Evolutionary conservation across 30 jellyfish, hydroid and myxozoan genomes (phyloP).

Genomic region (Hydractinia echinata): DNA sequence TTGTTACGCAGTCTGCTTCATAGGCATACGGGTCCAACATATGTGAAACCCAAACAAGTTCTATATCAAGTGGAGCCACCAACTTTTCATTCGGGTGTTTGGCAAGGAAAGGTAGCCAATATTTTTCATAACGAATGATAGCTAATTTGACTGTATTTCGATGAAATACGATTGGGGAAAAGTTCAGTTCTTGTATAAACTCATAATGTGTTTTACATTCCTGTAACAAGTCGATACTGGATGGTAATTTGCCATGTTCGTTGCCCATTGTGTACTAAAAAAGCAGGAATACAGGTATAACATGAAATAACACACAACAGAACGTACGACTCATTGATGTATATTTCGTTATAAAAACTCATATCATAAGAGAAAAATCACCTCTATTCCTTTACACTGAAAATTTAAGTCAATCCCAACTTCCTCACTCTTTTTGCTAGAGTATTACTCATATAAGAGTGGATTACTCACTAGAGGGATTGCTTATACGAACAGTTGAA

Average conservation of each 20-base stretch:
- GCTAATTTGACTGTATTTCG: constrained; percentile 43
- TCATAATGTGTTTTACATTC: constrained; percentile 55
- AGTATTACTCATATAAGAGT: too few species aligned
- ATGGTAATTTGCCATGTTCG: constrained; percentile 44
- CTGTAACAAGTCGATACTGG: constrained; percentile 48
- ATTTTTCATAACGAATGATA: constrained; percentile 61
- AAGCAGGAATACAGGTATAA: too few species aligned
- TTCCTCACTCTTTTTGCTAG: too few species aligned
- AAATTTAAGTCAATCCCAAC: too few species aligned
- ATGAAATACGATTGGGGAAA: constrained; percentile 39
- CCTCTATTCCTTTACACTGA: too few species aligned
- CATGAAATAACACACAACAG: too few species aligned
- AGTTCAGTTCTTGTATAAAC: constrained; percentile 57
- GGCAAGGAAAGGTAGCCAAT: constrained; percentile 87
- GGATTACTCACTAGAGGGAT: too few species aligned
- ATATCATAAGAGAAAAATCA: too few species aligned
- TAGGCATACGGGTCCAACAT: constrained; percentile 80
- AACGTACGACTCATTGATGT: too few species aligned
- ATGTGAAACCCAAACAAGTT: constrained; percentile 83
- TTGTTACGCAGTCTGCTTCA: constrained; percentile 53
- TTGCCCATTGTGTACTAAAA: constrained; percentile 55
- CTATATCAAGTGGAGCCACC: constrained; percentile 86
- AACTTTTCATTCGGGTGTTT: constrained; percentile 42
- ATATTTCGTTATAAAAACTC: too few species aligned
- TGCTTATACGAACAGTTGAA: too few species aligned